phyloP scores from a whole-genome alignment of 2,888 invertebrate genomes.

The Netelia fuscicornis region DNA sequence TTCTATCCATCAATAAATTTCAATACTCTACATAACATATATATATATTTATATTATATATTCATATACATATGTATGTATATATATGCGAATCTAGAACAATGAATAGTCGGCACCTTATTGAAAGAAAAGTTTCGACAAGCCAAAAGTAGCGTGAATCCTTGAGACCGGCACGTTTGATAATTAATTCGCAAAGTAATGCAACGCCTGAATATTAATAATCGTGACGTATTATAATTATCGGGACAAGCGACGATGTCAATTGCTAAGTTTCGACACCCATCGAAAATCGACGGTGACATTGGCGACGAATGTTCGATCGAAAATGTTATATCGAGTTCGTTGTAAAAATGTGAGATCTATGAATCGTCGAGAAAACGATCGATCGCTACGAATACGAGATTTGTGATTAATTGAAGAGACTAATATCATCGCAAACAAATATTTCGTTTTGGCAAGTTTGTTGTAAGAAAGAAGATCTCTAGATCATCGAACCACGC shows the following conservation, averaged over 20 bases:
- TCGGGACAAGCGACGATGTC: constrained; percentile 44
- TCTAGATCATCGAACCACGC: constrained; percentile 7
- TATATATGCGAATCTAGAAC: constrained; percentile 10
- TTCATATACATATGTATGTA: neutral
- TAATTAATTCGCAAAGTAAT: constrained; percentile 57
- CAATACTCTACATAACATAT: constrained; percentile 1
- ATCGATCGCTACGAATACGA: neutral
- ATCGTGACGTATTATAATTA: constrained; percentile 56
- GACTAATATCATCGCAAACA: neutral
- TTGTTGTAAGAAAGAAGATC: neutral
- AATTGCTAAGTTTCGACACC: constrained; percentile 12
- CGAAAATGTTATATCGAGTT: neutral
- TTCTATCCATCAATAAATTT: constrained; percentile 8
- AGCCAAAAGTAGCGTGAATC: constrained; percentile 63
- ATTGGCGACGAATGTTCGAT: neutral
- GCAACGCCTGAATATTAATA: constrained; percentile 68
- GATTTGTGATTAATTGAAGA: neutral
- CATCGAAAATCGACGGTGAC: constrained; percentile 1
- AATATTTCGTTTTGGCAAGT: neutral
- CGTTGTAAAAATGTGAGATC: neutral
- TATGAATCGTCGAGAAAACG: neutral
- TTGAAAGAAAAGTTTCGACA: constrained; percentile 52
- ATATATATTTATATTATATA: neutral
- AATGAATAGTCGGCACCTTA: constrained; percentile 44
- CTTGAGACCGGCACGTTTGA: constrained; percentile 63